These are phyloP conservation scores for Neoniphon sammara DNA, from an alignment of 2,797 vertebrate species.

Conservation along the genomic window DNA sequence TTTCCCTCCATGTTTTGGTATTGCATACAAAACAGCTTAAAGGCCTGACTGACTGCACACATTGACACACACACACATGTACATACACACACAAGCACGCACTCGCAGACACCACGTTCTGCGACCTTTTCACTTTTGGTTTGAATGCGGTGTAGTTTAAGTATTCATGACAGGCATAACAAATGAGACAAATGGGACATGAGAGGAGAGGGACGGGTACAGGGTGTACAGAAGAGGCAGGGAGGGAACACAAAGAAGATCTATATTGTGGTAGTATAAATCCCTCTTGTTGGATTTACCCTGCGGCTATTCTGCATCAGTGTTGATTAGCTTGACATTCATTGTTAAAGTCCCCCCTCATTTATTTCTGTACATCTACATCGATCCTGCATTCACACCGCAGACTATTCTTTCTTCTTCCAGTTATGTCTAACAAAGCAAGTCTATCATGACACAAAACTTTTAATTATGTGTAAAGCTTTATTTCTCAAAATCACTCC, in stretches of 20 bases:
- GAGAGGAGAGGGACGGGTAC: slow-evolving; percentile 27
- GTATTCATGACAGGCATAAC: slow-evolving; percentile 50
- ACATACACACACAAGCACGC: slow-evolving; percentile 6
- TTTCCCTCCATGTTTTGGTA: no score
- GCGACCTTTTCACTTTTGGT: slow-evolving; percentile 60
- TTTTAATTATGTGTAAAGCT: no score
- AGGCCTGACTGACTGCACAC: not conserved
- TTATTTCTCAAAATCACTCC: no score
- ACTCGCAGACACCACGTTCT: slow-evolving; percentile 18
- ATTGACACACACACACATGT: not conserved
- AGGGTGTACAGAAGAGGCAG: not conserved
- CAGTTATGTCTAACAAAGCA: no score
- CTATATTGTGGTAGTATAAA: not conserved
- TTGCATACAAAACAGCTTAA: slow-evolving; percentile 28
- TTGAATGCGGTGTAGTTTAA: slow-evolving; percentile 45
- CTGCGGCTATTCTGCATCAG: no score
- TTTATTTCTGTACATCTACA: no score
- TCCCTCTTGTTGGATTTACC: not conserved
- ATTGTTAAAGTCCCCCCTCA: not conserved
- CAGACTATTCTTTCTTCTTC: no score
- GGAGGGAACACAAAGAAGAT: not conserved
- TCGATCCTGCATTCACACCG: no score
- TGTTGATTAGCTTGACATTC: not conserved
- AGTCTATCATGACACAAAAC: no score
- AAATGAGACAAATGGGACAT: slow-evolving; percentile 47